Conservation (phyloP, 2,797 vertebrate species). For the Cyclura pinguis region DNA sequence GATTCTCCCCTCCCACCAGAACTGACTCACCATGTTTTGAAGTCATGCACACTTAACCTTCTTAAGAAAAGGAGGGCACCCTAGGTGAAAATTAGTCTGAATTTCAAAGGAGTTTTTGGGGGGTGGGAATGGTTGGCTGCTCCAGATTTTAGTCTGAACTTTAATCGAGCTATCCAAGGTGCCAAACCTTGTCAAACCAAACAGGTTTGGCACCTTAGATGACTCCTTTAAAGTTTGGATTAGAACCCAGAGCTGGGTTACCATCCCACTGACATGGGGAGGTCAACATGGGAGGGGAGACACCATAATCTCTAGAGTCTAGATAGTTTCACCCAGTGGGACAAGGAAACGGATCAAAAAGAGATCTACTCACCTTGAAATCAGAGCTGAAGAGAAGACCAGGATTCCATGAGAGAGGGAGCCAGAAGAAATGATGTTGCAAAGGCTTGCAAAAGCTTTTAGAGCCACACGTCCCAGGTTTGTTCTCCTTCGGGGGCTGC, state of each 20-base stretch:
- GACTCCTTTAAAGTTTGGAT: too few species aligned
- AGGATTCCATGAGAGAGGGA: neutral
- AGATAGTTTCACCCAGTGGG: neutral
- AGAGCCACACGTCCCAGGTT: constrained; percentile 9
- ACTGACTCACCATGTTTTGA: neutral
- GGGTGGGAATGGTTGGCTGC: too few species aligned
- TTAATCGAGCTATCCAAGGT: neutral
- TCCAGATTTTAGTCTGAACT: too few species aligned
- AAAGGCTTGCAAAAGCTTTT: neutral
- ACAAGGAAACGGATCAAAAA: neutral
- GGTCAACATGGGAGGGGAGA: neutral
- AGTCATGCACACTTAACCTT: neutral
- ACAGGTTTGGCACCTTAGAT: too few species aligned
- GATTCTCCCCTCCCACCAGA: neutral
- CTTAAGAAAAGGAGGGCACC: neutral
- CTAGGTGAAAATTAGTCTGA: too few species aligned
- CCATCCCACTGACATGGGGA: too few species aligned
- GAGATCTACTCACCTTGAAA: constrained; percentile 3
- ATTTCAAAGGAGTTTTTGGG: neutral
- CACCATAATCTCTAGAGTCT: neutral
- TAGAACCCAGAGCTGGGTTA: too few species aligned
- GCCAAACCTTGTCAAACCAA: too few species aligned
- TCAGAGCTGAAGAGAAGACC: neutral
- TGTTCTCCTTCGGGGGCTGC: neutral
- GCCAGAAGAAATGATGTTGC: too few species aligned